Evolutionary conservation across 2,888 invertebrate species (phyloP).

Genomic region (Drepana falcataria): DNA sequence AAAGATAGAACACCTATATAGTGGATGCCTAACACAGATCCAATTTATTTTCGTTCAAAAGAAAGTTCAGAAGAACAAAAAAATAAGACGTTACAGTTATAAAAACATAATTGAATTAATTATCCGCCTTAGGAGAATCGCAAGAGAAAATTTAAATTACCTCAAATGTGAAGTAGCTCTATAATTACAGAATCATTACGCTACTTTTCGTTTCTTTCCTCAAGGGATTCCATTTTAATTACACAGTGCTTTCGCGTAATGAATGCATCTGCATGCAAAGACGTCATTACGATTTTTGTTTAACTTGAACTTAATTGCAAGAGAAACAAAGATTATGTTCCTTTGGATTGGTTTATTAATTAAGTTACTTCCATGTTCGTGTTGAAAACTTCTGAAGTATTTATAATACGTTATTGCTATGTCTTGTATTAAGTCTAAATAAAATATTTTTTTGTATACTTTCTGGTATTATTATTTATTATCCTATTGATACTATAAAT

Average conservation of each 20-base stretch:
- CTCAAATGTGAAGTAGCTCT: slow-evolving; percentile 8
- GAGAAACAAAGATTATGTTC: slow-evolving; percentile 13
- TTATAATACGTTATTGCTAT: too few species aligned
- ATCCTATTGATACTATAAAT: too few species aligned
- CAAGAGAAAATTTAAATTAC: slow-evolving; percentile 7
- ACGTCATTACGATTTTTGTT: slow-evolving; percentile 15
- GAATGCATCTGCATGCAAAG: slow-evolving; percentile 33
- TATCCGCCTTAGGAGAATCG: neutral
- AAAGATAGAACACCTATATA: too few species aligned
- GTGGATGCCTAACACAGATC: too few species aligned
- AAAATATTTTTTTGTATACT: too few species aligned
- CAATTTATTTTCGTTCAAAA: too few species aligned
- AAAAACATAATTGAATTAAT: neutral
- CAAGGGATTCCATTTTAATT: slow-evolving; percentile 35
- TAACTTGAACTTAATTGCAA: slow-evolving; percentile 17
- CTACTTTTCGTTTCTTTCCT: slow-evolving; percentile 30
- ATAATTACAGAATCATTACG: slow-evolving; percentile 37
- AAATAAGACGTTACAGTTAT: too few species aligned
- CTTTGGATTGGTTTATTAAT: slow-evolving; percentile 1
- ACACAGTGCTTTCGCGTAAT: slow-evolving; percentile 33
- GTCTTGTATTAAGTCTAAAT: too few species aligned
- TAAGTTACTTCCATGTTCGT: neutral
- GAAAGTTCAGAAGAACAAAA: too few species aligned
- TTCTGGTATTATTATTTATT: too few species aligned
- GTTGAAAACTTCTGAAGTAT: too few species aligned